phyloP scores from a whole-genome alignment of 2,797 vertebrate species.

The Anomalospiza imberbis region DNA sequence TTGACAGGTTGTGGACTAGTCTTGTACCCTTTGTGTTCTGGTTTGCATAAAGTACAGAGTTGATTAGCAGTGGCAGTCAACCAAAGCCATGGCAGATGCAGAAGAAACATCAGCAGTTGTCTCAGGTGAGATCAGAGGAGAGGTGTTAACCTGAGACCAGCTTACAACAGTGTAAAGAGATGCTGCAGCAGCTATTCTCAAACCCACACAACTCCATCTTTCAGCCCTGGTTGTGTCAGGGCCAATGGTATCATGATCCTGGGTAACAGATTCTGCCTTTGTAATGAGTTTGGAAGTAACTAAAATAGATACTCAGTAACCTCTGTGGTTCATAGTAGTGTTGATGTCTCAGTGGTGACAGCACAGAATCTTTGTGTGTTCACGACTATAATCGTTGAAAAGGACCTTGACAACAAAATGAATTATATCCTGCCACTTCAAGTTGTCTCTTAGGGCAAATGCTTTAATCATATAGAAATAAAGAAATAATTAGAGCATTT shows the following conservation, averaged over 20 bases:
- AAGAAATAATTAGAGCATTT: background rate
- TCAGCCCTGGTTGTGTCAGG: background rate
- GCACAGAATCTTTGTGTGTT: background rate
- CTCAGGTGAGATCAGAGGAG: conserved; percentile 20
- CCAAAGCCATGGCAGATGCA: background rate
- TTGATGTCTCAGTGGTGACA: background rate
- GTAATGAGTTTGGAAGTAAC: background rate
- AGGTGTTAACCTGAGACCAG: conserved; percentile 42
- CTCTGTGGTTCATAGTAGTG: background rate
- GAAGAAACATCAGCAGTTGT: conserved; percentile 4
- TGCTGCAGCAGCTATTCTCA: background rate
- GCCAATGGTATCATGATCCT: background rate
- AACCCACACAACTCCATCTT: background rate
- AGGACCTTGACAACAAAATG: background rate
- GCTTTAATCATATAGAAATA: background rate
- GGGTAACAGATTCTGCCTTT: conserved; percentile 6
- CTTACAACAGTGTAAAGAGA: conserved; percentile 3
- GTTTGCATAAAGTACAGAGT: background rate
- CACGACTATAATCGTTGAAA: background rate
- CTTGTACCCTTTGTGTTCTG: background rate
- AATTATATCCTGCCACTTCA: background rate
- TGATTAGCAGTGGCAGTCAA: conserved; percentile 13
- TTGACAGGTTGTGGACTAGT: background rate
- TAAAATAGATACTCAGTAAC: background rate
- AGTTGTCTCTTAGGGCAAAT: background rate